Base-by-base conservation (phyloP, 2,797 vertebrate genomes). In the Anguilla obscura region DNA sequence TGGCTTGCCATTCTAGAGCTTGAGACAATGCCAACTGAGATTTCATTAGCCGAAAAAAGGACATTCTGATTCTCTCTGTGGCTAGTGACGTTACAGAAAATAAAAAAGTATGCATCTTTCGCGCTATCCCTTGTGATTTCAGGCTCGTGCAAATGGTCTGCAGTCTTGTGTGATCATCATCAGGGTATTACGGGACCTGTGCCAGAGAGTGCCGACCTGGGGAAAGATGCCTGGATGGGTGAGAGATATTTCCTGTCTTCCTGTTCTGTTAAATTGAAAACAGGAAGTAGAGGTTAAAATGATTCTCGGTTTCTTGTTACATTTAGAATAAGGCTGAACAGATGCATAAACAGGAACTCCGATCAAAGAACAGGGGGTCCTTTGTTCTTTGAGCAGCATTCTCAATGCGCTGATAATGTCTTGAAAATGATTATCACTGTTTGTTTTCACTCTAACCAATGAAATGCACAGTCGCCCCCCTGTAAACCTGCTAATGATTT, bases 121-220 rank as follows among this genome's bases (percentile, higher is more conserved):
- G 0, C 76, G 2, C n/a, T 45, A 7, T 40, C 18, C 6, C 66
- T 85, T 8, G 7, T 27, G 2, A 10, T 16, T 88, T 6, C 91
- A 98, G 97, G 97, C 97, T 71, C 95, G 95, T 16, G 97, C 97
- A 79, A 98, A 97, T 0, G 94, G 96, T 88, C 94, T 98, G 48
- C 96, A 97, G 93, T 97, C 96, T 2, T 97, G 97, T 83, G 97
- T 97, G 87, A 96, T 97, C 66, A 91, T 98, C 91, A 96, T 98
- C 85, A 91, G 96, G 52, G 93, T 98, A 85, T 91, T 98, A 40
- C 94, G 96, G 86, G 97, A 98, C 92, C 92, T 98, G 33, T 96
- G 97, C 90, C 96, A 95, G 87, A 94, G 96, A 0, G 95, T 97
- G 87, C 96, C 97, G 54, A 95, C 96, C 4, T 98, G 97, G 97